Base-by-base conservation (phyloP, 2,797 vertebrate species). In the Macropus fuliginosus region DNA sequence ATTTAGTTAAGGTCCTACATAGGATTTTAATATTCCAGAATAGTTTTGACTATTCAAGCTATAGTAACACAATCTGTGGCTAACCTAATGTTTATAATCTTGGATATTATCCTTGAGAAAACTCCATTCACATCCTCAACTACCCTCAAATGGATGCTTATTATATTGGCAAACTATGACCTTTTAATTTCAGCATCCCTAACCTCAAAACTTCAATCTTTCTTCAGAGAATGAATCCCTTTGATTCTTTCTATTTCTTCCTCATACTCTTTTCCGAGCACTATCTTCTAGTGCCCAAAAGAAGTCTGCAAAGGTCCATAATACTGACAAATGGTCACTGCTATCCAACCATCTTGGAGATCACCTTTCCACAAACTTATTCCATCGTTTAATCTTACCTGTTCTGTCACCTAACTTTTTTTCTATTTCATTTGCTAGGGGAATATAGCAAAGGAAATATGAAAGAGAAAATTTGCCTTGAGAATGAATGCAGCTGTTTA, bases 21-120 rank as follows among this genome's bases (percentile, higher is more conserved):
- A 95, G 21, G 3, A 95, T 54, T 89, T 94, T 81, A 66, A 46
- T 4, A 95, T 93, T 96, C 91, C n/a, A 91, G 40, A 6, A 57
- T 4, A 55, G 50, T 40, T 40, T 62, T 93, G 16, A 81, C 57
- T 91, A 34, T 34, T 92, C 59, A 46, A 89, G 34, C 10, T 40
- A 5, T 34, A 92, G 62, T 81, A 91, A 92, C 56, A 90, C 87
- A 91, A n/a, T 59, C 40, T 90, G 50, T 28, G 56, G 50, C 91
- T 57, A 94, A 92, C 50, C 24, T 13, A 89, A 50, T 92, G 93
- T 94, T 81, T 92, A 34, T 81, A 91, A 66, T 34, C 5, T 62
- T 56, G 21, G 66, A 10, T 24, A 81, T 46, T 27, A 46, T 46
- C 21, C 66, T 81, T 46, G n/a, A 81, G 66, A 81, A 81, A 81